Conservation (phyloP, 2,797 vertebrate species). For the Sebastes kiyomatsui region DNA sequence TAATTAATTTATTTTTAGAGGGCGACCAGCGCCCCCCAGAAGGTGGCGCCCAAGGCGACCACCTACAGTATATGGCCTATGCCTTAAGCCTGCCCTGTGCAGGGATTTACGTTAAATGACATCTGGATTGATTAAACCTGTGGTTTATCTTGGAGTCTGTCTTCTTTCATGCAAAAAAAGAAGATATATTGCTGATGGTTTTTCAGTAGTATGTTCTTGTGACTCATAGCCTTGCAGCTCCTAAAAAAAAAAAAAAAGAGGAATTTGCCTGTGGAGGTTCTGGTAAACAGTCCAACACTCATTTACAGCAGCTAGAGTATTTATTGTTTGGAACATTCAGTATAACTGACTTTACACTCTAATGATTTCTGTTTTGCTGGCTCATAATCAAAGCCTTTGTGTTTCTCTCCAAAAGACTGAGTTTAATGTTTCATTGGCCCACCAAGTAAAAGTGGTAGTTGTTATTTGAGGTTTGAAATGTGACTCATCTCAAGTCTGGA, state of each 20-base stretch:
- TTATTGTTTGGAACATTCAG: background rate
- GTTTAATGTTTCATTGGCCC: slow-evolving; percentile 9
- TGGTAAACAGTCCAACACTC: background rate
- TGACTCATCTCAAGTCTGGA: slow-evolving; percentile 62
- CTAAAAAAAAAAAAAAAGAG: slow-evolving; percentile 2
- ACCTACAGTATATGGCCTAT: no score
- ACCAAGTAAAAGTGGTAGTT: slow-evolving; percentile 14
- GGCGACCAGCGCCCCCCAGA: no score
- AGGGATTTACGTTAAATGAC: background rate
- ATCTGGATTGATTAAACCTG: background rate
- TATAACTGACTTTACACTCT: background rate
- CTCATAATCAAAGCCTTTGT: background rate
- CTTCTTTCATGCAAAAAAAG: background rate
- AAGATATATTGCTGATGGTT: background rate
- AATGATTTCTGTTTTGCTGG: background rate
- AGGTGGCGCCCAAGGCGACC: no score
- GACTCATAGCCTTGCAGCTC: slow-evolving; percentile 35
- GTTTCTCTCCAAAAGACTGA: slow-evolving; percentile 11
- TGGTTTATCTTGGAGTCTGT: background rate
- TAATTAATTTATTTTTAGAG: no score
- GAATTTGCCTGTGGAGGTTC: slow-evolving; percentile 20
- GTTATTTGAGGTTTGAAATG: slow-evolving; percentile 26
- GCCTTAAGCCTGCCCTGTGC: background rate
- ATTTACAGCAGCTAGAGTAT: background rate
- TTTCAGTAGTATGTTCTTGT: background rate